These are phyloP conservation scores for Alloscopus bannaensis DNA, from an alignment of 2,888 invertebrate genomes.

Conservation along the genomic window DNA sequence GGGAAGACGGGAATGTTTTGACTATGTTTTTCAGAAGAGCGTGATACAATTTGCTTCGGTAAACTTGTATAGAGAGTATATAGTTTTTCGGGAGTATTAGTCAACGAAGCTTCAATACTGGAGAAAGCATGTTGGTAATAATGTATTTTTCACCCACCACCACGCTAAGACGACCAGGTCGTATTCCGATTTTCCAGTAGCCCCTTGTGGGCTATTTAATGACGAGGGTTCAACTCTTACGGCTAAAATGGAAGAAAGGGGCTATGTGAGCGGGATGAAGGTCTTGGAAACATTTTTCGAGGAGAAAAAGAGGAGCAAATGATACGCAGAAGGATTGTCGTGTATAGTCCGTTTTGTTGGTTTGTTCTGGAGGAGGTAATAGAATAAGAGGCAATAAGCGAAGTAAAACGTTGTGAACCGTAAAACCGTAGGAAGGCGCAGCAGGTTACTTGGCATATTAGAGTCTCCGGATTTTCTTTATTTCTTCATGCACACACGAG, in stretches of 20 bases:
- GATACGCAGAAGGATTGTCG: conserved; percentile 9
- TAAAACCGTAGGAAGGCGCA: conserved; percentile 4
- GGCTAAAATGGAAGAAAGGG: conserved; percentile 47
- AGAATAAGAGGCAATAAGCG: background rate
- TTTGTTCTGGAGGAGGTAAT: background rate
- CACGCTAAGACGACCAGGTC: conserved; percentile 42
- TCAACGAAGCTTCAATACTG: no score
- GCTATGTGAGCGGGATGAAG: no score
- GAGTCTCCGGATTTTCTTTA: no score
- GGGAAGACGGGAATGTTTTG: conserved; percentile 6
- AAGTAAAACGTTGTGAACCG: background rate
- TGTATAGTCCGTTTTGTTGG: no score
- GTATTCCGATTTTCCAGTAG: conserved; percentile 69
- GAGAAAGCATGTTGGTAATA: conserved; percentile 12
- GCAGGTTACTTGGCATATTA: conserved; percentile 19
- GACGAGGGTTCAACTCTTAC: conserved; percentile 67
- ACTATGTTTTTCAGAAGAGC: conserved; percentile 15
- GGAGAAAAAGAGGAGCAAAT: background rate
- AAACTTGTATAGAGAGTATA: background rate
- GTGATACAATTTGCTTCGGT: conserved; percentile 13
- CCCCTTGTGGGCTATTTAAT: conserved; percentile 72
- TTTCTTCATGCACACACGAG: background rate
- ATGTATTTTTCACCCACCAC: conserved; percentile 22
- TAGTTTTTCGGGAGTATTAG: no score
- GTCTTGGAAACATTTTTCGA: no score